These are phyloP conservation scores for Eurytoma adleriae DNA, from an alignment of 2,888 invertebrate genomes.

Conservation along the genomic window DNA sequence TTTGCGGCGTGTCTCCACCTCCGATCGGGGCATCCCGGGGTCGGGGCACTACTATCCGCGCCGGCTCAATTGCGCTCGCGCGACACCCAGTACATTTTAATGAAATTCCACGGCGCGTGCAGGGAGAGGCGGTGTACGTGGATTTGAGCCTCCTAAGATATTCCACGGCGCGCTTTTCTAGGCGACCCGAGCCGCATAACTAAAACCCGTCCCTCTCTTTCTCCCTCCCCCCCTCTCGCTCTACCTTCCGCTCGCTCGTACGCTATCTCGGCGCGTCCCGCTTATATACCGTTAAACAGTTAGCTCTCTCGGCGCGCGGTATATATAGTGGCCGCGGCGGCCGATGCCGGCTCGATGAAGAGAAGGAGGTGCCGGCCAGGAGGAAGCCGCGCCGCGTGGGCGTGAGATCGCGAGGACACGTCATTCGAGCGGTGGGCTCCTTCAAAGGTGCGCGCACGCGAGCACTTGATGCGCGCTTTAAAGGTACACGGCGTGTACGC, in stretches of 20 bases:
- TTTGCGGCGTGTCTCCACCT: constrained; percentile 16
- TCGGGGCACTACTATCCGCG: background rate
- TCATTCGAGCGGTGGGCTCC: constrained; percentile 9
- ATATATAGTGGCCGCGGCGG: background rate
- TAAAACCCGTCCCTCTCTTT: constrained; percentile 56
- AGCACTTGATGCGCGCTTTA: background rate
- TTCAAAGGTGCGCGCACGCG: background rate
- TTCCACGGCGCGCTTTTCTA: constrained; percentile 64
- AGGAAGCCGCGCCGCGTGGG: background rate
- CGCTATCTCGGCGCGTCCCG: constrained; percentile 6
- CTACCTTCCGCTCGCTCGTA: background rate
- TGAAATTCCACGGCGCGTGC: constrained; percentile 41
- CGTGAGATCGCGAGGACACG: constrained; percentile 23
- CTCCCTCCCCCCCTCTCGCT: constrained; percentile 58
- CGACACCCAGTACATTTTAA: constrained; percentile 46
- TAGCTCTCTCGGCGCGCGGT: constrained; percentile 36
- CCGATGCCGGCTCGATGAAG: constrained; percentile 1
- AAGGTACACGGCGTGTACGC: too few species aligned
- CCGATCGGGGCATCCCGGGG: background rate
- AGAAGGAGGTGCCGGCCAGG: background rate
- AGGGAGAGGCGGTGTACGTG: background rate
- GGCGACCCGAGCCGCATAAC: constrained; percentile 61
- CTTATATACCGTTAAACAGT: constrained; percentile 51
- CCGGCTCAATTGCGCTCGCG: constrained; percentile 27
- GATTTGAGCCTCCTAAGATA: constrained; percentile 62